phyloP scores from a whole-genome alignment of 2,797 vertebrate genomes.

The Crenuchus spilurus region DNA sequence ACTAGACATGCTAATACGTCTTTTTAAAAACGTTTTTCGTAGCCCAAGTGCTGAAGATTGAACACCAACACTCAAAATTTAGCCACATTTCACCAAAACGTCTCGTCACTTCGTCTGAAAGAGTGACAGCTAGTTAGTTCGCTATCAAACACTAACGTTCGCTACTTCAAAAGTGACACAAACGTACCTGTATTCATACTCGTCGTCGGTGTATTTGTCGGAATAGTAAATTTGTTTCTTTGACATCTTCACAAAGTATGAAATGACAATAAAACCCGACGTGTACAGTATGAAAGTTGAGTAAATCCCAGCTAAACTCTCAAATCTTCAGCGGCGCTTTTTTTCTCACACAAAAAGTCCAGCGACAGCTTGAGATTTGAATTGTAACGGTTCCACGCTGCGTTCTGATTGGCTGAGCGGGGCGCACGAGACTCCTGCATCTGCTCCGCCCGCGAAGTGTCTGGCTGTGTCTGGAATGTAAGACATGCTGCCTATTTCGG shows the following conservation, averaged over 20 bases:
- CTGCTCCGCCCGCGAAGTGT: background rate
- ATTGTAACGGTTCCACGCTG: slow-evolving; percentile 69
- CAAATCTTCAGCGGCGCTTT: background rate
- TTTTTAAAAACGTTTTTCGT: slow-evolving; percentile 7
- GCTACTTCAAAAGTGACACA: too few species aligned
- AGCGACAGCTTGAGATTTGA: slow-evolving; percentile 61
- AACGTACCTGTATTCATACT: slow-evolving; percentile 81
- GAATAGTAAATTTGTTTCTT: slow-evolving; percentile 83
- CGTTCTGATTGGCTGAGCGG: slow-evolving; percentile 61
- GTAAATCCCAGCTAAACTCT: too few species aligned
- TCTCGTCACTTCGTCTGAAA: background rate
- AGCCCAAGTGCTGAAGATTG: too few species aligned
- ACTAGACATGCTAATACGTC: too few species aligned
- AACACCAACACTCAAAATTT: too few species aligned
- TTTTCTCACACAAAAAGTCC: slow-evolving; percentile 58
- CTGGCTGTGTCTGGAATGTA: too few species aligned
- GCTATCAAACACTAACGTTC: background rate
- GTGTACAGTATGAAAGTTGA: background rate
- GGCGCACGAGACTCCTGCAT: slow-evolving; percentile 18
- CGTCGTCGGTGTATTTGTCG: slow-evolving; percentile 81
- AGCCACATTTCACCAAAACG: background rate
- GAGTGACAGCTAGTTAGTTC: background rate
- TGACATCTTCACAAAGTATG: slow-evolving; percentile 66
- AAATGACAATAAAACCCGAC: background rate
- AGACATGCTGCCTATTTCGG: too few species aligned